Conservation (phyloP, 2,888 invertebrate genomes). For the Furcula furcula region DNA sequence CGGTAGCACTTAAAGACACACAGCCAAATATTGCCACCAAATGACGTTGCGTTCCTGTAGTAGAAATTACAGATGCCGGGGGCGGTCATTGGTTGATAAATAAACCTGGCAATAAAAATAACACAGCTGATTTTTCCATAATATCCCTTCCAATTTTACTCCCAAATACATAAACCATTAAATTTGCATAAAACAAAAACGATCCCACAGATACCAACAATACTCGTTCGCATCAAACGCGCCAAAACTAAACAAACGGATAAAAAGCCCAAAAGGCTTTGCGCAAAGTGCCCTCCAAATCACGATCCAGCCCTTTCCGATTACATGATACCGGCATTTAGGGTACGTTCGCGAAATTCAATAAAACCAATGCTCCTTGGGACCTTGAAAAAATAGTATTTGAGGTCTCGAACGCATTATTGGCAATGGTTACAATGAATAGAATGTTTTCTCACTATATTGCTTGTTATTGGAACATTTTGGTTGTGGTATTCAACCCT, state of each 20-base stretch:
- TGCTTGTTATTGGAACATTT: too few relatives aligned
- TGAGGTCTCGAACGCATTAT: not conserved
- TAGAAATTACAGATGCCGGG: too few relatives aligned
- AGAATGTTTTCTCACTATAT: not conserved
- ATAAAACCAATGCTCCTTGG: conserved; percentile 24
- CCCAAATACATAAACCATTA: not conserved
- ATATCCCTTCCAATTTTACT: too few relatives aligned
- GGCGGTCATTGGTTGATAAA: too few relatives aligned
- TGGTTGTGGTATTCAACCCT: too few relatives aligned
- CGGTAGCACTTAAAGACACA: too few relatives aligned
- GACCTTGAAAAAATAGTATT: conserved; percentile 12
- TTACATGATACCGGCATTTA: conserved; percentile 25
- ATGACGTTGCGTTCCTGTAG: too few relatives aligned
- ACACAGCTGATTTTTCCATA: too few relatives aligned
- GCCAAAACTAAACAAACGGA: conserved; percentile 27
- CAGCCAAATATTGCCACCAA: too few relatives aligned
- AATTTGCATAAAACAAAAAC: conserved; percentile 1
- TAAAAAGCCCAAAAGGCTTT: conserved; percentile 26
- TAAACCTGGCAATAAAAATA: too few relatives aligned
- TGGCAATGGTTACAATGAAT: not conserved
- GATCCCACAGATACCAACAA: not conserved
- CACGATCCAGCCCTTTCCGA: conserved; percentile 31
- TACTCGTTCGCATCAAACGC: not conserved
- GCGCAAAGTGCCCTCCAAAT: conserved; percentile 29
- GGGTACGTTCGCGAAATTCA: conserved; percentile 28